These are phyloP conservation scores for Pterostichus madidus DNA, from an alignment of 2,888 invertebrate species.

Conservation along the genomic window DNA sequence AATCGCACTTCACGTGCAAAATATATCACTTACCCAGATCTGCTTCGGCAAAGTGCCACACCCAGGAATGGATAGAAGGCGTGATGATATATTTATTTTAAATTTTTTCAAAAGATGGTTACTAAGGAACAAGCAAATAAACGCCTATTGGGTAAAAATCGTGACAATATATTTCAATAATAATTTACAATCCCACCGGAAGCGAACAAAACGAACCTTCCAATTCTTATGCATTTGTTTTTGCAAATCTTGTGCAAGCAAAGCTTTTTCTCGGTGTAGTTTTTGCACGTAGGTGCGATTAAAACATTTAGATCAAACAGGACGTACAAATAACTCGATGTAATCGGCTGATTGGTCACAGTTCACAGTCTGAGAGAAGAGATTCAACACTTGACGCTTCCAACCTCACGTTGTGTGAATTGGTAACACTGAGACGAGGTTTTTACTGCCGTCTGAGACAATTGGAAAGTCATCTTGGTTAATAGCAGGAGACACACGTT, in stretches of 20 bases:
- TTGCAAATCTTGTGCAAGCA: background rate
- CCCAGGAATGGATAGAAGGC: no score
- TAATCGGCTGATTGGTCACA: slow-evolving; percentile 56
- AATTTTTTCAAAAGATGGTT: no score
- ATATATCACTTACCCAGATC: no score
- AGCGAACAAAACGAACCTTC: no score
- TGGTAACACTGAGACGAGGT: background rate
- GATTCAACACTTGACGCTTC: background rate
- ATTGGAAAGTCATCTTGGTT: slow-evolving; percentile 15
- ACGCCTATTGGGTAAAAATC: no score
- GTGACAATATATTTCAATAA: no score
- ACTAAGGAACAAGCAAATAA: no score
- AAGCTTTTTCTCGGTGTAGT: background rate
- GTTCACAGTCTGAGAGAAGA: slow-evolving; percentile 5
- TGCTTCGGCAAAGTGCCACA: no score
- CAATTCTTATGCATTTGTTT: background rate
- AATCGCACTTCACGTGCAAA: no score
- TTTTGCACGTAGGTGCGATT: slow-evolving; percentile 8
- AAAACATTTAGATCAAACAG: slow-evolving; percentile 58
- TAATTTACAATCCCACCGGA: no score
- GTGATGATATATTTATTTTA: no score
- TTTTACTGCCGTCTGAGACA: background rate
- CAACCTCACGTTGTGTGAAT: background rate
- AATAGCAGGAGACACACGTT: background rate
- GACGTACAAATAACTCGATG: slow-evolving; percentile 49